These are phyloP conservation scores for Danionella cerebrum DNA, from an alignment of 2,113 vertebrate genomes.

Conservation along the genomic window DNA sequence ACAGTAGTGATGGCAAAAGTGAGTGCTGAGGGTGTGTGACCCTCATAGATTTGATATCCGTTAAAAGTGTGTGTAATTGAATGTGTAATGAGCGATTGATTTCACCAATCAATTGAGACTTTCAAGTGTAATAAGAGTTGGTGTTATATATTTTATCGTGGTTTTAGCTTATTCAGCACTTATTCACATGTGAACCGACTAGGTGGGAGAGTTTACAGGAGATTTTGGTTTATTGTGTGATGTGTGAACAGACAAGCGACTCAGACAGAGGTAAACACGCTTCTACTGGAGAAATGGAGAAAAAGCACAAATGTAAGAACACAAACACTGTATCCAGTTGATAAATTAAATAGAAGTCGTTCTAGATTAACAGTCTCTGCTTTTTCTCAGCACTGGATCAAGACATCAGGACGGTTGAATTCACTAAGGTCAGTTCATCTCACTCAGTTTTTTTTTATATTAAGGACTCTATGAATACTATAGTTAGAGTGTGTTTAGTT, in stretches of 20 bases:
- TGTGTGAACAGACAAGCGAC: conserved; percentile 74
- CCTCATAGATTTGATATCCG: no score
- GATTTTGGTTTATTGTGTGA: neutral
- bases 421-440: conserved; percentile 74
- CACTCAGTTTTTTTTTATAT: neutral
- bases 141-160: no score
- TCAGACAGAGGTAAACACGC: conserved; percentile 57
- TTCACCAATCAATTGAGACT: no score
- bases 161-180: no score
- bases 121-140: no score
- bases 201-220: neutral
- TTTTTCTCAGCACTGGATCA: conserved; percentile 64
- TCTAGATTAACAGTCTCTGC: neutral
- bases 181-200: no score
- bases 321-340: neutral
- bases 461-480: no score
- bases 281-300: conserved; percentile 59
- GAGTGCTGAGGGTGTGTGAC: no score
- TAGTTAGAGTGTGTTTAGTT: no score
- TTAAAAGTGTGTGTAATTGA: no score
- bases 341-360: neutral
- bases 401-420: conserved; percentile 81
- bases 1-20: no score
- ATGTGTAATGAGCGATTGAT: no score
- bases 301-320: conserved; percentile 68